Conservation (phyloP, 2,888 invertebrate species). For the Phortica okadai region DNA sequence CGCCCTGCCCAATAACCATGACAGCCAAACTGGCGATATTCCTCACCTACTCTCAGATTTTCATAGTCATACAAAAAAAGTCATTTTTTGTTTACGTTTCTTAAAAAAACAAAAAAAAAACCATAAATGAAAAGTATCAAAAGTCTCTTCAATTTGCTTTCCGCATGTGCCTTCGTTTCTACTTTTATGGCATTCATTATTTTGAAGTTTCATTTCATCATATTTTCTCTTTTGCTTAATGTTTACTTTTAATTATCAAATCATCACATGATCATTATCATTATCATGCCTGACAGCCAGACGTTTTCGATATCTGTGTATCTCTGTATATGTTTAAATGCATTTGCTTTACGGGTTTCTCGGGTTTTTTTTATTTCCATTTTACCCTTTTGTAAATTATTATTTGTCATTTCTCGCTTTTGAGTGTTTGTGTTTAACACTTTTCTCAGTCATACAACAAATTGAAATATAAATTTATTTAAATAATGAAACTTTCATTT, state of each 20-base stretch:
- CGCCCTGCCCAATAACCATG: too few relatives aligned
- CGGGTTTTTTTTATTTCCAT: background rate
- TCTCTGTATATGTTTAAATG: background rate
- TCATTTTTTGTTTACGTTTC: slow-evolving; percentile 6
- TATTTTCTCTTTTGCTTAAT: slow-evolving; percentile 56
- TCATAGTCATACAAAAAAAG: slow-evolving; percentile 14
- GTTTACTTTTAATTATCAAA: slow-evolving; percentile 69
- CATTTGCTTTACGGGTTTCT: background rate
- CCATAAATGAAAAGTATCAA: background rate
- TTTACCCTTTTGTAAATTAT: too few relatives aligned
- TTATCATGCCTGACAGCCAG: slow-evolving; percentile 34
- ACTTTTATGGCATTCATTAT: slow-evolving; percentile 57
- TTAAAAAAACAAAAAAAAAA: background rate
- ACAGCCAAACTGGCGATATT: background rate
- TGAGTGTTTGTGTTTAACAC: too few relatives aligned
- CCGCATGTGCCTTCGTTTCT: background rate
- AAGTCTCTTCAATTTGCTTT: slow-evolving; percentile 1
- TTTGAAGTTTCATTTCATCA: slow-evolving; percentile 36
- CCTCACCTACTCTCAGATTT: background rate
- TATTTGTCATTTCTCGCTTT: too few relatives aligned
- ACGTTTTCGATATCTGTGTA: background rate
- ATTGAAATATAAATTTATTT: too few relatives aligned
- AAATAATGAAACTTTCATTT: too few relatives aligned
- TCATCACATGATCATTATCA: slow-evolving; percentile 66
- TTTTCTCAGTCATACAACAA: too few relatives aligned